Evolutionary conservation across 2,797 vertebrate species (phyloP), one percentile per base, ranked within the genome.

Genomic region (Pseudochirops cupreus): DNA sequence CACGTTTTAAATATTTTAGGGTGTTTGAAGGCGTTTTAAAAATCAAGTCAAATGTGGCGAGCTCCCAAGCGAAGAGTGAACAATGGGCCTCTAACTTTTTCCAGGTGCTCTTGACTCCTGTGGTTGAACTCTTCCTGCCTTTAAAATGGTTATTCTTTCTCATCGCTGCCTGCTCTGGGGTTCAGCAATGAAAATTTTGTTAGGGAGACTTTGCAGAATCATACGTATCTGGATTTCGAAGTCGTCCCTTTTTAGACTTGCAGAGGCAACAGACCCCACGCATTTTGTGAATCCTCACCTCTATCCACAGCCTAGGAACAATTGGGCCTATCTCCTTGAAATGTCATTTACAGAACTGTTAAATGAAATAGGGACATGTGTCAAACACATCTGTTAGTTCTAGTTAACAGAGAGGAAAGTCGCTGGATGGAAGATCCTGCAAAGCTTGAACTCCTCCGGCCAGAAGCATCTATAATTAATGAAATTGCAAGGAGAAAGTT

Each of bases 301-400:
- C 94, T 95, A 94, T 91, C 58, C 92, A 82, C 95, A 97, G 95
- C 39, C 94, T 50, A 96, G 91, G 97, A 95, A 97, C 96, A 96
- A 97, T 97, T 97, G 97, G 97, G 98, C 98, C 97, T 98, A 97
- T 97, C 96, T 95, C 21, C 97, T 98, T 98, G 98, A 98, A 98
- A 98, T 98, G 97, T 98, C 98, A 98, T 97, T 98, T 98, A 96
- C 97, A 46, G 98, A 97, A 97, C 96, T 97, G 96, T 97, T 98
- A 98, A 98, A 96, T 39, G 94, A 98, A 98, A 98, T 18, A 97
- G 97, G 98, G 98, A 98, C 97, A 97, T 97, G 98, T 98, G 98
- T 98, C 98, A 98, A 96, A 98, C 98, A 98, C 98, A 98, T 98
- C 98, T 98, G 98, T 98, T 98, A 98, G 96, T 98, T 98, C 97